phyloP scores from a whole-genome alignment of 2,888 invertebrate species.

The Diarsia mendica region DNA sequence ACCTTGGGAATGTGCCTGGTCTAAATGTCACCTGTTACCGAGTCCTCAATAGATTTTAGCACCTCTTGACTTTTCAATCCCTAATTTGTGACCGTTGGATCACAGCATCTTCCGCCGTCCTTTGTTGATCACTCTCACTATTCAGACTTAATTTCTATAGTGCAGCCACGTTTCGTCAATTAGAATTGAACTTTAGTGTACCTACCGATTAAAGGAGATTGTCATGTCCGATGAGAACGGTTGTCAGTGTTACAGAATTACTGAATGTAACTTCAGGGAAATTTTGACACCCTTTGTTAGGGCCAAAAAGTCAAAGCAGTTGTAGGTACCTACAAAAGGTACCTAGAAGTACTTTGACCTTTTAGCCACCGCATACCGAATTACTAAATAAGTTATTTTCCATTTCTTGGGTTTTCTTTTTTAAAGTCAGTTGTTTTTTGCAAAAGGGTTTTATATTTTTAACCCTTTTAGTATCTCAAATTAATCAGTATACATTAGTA shows the following conservation, averaged over 20 bases:
- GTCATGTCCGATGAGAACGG: neutral
- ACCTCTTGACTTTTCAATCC: neutral
- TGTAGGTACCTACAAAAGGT: too few relatives aligned
- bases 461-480: too few relatives aligned
- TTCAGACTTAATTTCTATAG: neutral
- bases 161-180: neutral
- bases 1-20: neutral
- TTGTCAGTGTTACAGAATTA: neutral
- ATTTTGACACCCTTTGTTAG: neutral
- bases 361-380: too few relatives aligned
- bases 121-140: neutral
- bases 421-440: too few relatives aligned
- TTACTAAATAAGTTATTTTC: too few relatives aligned
- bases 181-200: neutral
- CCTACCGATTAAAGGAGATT: slow-evolving; percentile 6
- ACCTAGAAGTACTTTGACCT: too few relatives aligned
- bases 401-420: too few relatives aligned
- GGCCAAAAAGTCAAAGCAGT: too few relatives aligned
- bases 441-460: too few relatives aligned
- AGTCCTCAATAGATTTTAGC: neutral
- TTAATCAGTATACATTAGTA: too few relatives aligned
- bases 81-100: slow-evolving; percentile 1
- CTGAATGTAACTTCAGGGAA: neutral
- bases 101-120: neutral
- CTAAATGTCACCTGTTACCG: neutral